Base-by-base conservation (phyloP, 2,797 vertebrate genomes). In the Epinephelus malabaricus region DNA sequence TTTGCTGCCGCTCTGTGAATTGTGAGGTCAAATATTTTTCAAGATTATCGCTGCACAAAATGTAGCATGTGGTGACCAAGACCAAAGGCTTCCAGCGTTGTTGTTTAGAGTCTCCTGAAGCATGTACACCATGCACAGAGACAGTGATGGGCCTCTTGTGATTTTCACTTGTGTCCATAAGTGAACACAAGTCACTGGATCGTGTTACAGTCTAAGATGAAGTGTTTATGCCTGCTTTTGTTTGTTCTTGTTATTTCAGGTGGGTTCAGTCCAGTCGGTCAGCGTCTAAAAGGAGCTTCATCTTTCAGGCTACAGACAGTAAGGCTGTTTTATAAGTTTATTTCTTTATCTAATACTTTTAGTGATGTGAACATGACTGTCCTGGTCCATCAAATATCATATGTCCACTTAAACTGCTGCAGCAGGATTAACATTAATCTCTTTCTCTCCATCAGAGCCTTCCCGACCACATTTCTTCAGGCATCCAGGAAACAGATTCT, bases 281-380 rank as follows among this genome's bases (percentile, higher is more conserved):
- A 95, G 76, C 92, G 92, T 87, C 92, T 95, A 60, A 95, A 89
- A 91, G 93, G 77, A 87, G 84, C 90, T 25, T 93, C 96, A 46
- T 95, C 96, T 79, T 82, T 94, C 76, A 93, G 86, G 89, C 94
- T 95, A 49, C 96, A 96, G 88, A 94, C 66, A 94, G 98, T 98
- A 95, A 96, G 95, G 45, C 59, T 43, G 40, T 43, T 40, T 40
- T 43, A 3, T 43, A 4, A 10, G 30, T 38, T 60, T 46, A 30
- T 14, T 8, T 23, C 15, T 25, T 21, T 11, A 23, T 56, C 43
- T 34, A 11, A 19, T 45, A 5, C 6, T 14, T 13, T 49, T 53
- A 5, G 19, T 76, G 30, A 40, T 13, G 6, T 58, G 19, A 8
- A 34, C 7, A 18, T 49, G 43, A 43, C 23, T 8, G 54, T 7